phyloP scores from a whole-genome alignment of 2,888 invertebrate species.

The Lasioglossum villosulum region DNA sequence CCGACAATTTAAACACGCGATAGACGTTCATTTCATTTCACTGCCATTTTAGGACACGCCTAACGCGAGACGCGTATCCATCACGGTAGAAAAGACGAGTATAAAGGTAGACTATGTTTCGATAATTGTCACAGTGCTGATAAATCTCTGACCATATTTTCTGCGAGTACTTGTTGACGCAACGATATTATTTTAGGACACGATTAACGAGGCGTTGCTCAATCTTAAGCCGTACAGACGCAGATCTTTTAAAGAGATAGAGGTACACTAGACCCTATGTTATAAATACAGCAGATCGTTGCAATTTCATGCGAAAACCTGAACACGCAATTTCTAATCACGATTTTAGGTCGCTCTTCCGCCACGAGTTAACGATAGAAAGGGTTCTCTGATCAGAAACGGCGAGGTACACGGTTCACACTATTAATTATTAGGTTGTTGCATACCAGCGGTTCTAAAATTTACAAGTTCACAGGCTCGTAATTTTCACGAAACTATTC shows the following conservation, averaged over 20 bases:
- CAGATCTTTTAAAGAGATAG: conserved; percentile 16
- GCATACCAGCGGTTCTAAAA: not conserved
- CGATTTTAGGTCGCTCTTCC: conserved; percentile 46
- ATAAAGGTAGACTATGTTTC: conserved; percentile 32
- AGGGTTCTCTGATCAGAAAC: conserved; percentile 26
- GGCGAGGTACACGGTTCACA: conserved; percentile 51
- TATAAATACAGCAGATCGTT: not conserved
- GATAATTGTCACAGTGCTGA: not conserved
- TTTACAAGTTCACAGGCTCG: not conserved
- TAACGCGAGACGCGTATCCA: not conserved
- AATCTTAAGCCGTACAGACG: not conserved
- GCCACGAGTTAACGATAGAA: not conserved
- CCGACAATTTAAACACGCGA: not conserved
- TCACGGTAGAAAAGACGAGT: not conserved
- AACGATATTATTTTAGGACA: conserved; percentile 32
- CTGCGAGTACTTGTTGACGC: not conserved
- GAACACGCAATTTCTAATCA: not conserved
- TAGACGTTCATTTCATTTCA: not conserved
- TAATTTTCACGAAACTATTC: no score
- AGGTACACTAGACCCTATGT: conserved; percentile 37
- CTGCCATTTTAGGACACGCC: conserved; percentile 20
- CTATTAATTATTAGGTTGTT: not conserved
- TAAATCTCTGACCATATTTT: not conserved
- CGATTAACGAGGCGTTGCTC: not conserved
- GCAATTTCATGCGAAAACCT: not conserved